A percentile compares a stretch with the other conserved stretches of the same genome.
Conservation (phyloP, 2,113 vertebrate species). For the Castor canadensis region DNA sequence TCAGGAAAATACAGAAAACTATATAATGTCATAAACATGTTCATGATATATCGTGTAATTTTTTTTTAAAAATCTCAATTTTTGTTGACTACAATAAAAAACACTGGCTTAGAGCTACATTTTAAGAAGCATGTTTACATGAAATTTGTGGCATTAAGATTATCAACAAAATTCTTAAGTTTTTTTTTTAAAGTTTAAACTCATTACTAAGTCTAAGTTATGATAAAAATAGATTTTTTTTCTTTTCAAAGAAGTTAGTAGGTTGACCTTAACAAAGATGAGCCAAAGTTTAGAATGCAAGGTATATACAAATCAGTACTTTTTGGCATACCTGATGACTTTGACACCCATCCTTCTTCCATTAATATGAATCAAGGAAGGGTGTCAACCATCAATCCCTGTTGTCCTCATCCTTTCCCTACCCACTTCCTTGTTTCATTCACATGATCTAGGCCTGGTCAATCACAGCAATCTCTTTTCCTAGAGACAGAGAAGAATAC, state of each 20-base stretch:
- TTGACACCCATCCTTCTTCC: background rate
- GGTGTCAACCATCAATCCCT: background rate
- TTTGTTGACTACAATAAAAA: background rate
- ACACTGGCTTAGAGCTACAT: background rate
- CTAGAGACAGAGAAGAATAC: background rate
- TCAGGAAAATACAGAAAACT: background rate
- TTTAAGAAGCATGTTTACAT: conserved; percentile 14
- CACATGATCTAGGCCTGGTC: background rate
- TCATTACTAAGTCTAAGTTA: background rate
- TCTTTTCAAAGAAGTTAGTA: conserved; percentile 11
- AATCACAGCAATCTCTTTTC: background rate
- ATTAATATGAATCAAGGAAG: background rate
- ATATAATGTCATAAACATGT: background rate
- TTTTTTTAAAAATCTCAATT: background rate
- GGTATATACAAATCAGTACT: background rate
- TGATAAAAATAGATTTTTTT: background rate
- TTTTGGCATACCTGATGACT: background rate
- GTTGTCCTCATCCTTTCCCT: background rate
- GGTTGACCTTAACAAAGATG: background rate
- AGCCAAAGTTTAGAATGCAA: background rate
- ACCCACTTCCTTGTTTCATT: background rate
- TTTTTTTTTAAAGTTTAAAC: background rate
- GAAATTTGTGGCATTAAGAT: background rate
- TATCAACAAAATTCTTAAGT: conserved; percentile 18
- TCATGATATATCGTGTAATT: background rate